phyloP scores from a whole-genome alignment of 2,113 vertebrate genomes.

The Butorides virescens region DNA sequence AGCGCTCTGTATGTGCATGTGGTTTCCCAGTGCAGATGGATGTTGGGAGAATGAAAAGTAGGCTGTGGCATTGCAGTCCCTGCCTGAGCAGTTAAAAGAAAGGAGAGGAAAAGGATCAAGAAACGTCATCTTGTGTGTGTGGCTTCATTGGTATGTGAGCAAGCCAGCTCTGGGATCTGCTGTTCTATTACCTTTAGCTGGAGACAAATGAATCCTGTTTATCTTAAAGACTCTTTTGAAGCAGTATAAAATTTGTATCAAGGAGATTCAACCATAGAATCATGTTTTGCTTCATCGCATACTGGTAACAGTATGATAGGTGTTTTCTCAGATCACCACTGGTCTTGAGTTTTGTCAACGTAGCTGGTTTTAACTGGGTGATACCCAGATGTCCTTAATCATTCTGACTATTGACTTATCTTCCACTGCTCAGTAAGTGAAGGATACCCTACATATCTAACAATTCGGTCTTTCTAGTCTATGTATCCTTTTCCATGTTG shows the following conservation, averaged over 20 bases:
- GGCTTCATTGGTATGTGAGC: background rate
- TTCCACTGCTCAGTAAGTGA: background rate
- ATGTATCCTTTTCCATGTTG: background rate
- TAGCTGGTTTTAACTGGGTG: background rate
- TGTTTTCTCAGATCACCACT: background rate
- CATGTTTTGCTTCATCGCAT: background rate
- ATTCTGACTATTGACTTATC: background rate
- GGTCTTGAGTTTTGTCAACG: background rate
- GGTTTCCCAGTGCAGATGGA: background rate
- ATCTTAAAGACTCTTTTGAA: background rate
- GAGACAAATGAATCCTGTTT: background rate
- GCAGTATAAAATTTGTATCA: background rate
- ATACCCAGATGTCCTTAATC: background rate
- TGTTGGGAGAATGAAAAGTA: background rate
- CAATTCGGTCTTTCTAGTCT: background rate
- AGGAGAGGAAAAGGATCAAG: background rate
- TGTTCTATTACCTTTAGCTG: background rate
- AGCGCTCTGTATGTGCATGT: fast-evolving
- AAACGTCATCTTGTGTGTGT: background rate
- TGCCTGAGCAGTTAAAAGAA: background rate
- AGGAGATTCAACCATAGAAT: background rate
- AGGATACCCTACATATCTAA: background rate
- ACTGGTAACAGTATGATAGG: background rate
- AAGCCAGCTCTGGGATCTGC: background rate
- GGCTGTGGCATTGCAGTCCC: background rate